Evolutionary conservation across 2,797 vertebrate genomes (phyloP), one percentile per base, ranked within the genome.

Genomic region (Chrosomus eos): DNA sequence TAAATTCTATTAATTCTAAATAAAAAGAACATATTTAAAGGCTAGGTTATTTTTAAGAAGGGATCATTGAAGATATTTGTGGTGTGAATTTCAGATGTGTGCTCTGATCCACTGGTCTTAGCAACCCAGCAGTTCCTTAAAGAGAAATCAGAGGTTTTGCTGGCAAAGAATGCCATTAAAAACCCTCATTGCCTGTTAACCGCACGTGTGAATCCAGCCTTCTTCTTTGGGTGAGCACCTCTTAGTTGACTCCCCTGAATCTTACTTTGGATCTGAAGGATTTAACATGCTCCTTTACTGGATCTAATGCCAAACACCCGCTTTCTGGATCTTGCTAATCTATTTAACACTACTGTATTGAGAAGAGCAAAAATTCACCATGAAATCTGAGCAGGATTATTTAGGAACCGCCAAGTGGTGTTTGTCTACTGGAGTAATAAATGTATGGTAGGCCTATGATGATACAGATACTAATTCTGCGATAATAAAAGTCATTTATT

Each of bases 101-200:
- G 82, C 62, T 72, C 51, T 85, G 86, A 89, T 88, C 88, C 85
- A 83, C 86, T 84, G 86, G 85, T 82, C 85, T 86, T 87, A 87
- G 85, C 60, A 55, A 55, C 80, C 71, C 48, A 71, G 75, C 84
- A 82, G 82, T 83, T 88, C 87, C 88, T 88, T 89, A 91, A 85
- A 88, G 87, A 90, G 89, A 89, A 81, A 88, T 85, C 64, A 3
- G 76, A 67, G 80, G 87, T 87, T 89, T 77, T 89, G 88, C 90
- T 90, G 88, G 88, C 89, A 90, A 16, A 79, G 84, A 85, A 89
- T 85, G 80, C 45, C 68, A 87, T 91, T 85, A 88, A 90, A 83
- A 91, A 87, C 80, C 77, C 81, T 86, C 82, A 72, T 76, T 83
- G 77, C 83, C 45, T 83, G 81, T 86, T 68, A 84, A 58, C 81